A percentile compares a stretch with the other conserved stretches of the same genome.
These are phyloP conservation scores for Stichopus horrens DNA, from an alignment of 53 echinoderm and acorn worm genomes.

Conservation along the genomic window DNA sequence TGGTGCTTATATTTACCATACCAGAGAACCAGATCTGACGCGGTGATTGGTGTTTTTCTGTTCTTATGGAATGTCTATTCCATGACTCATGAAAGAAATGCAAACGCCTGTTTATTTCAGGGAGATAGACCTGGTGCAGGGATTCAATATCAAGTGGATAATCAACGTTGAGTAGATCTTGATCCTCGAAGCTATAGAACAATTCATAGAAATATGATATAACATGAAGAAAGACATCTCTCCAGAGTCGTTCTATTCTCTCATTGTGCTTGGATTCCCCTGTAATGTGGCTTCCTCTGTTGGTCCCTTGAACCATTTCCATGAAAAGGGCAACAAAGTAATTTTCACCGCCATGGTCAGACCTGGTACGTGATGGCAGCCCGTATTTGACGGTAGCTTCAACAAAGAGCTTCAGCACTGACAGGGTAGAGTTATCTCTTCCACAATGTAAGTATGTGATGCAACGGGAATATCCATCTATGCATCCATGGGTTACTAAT, in stretches of 20 bases:
- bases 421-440: not conserved
- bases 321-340: constrained; percentile 27
- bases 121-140: not conserved
- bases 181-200: not conserved
- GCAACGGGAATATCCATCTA: not conserved
- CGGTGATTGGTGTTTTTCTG: not conserved
- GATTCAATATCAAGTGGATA: constrained; percentile 5
- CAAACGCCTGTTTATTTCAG: constrained; percentile 30
- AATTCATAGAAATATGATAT: constrained; percentile 31
- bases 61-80: constrained; percentile 24
- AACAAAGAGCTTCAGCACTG: not conserved
- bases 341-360: constrained; percentile 39
- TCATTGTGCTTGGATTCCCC: constrained; percentile 24
- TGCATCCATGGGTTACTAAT: not conserved
- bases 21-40: constrained; percentile 29
- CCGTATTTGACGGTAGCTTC: not conserved
- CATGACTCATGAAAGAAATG: constrained; percentile 1
- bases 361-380: constrained; percentile 12
- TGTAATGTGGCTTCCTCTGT: constrained; percentile 35
- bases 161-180: not conserved
- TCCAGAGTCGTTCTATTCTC: constrained; percentile 22
- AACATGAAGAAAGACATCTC: constrained; percentile 35
- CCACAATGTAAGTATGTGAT: not conserved
- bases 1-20: constrained; percentile 13
- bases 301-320: constrained; percentile 3